Evolutionary conservation across 2,797 vertebrate species (phyloP).

Genomic region (Chaenodraco wilsoni): DNA sequence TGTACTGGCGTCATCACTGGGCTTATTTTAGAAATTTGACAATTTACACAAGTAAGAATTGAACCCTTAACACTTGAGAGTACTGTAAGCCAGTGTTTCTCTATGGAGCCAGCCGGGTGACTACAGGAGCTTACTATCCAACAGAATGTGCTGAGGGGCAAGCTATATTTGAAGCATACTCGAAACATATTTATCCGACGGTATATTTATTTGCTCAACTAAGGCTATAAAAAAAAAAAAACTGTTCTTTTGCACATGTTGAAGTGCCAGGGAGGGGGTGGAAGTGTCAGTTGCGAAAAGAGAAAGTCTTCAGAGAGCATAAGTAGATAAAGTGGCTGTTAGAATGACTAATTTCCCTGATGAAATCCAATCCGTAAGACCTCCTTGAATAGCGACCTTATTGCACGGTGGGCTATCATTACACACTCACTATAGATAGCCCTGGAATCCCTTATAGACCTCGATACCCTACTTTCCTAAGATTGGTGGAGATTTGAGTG

Average conservation of each 20-base stretch:
- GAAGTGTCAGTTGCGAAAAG: slow-evolving; percentile 7
- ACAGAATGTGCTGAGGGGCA: background rate
- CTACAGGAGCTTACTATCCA: slow-evolving; percentile 9
- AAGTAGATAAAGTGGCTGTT: slow-evolving; percentile 57
- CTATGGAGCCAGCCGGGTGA: background rate
- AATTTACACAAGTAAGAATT: background rate
- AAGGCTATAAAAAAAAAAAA: background rate
- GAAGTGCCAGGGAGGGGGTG: slow-evolving; percentile 19
- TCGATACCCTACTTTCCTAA: slow-evolving; percentile 53
- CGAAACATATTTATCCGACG: slow-evolving; percentile 11
- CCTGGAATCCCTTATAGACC: slow-evolving; percentile 66
- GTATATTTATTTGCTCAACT: slow-evolving; percentile 3
- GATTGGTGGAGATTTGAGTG: slow-evolving; percentile 23
- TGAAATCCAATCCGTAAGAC: slow-evolving; percentile 53
- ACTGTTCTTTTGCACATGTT: slow-evolving; percentile 7
- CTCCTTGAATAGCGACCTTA: slow-evolving; percentile 62
- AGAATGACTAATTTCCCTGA: slow-evolving; percentile 67
- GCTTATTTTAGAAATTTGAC: slow-evolving; percentile 2
- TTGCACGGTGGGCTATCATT: slow-evolving; percentile 56
- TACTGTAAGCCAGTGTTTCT: background rate
- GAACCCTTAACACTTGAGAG: background rate
- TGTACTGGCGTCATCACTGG: background rate
- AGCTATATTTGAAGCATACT: background rate
- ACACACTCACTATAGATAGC: slow-evolving; percentile 64
- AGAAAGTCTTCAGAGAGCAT: slow-evolving; percentile 36